Evolutionary conservation across 64 coral and sea anemone species (phyloP).

Genomic region (Actinia equina): DNA sequence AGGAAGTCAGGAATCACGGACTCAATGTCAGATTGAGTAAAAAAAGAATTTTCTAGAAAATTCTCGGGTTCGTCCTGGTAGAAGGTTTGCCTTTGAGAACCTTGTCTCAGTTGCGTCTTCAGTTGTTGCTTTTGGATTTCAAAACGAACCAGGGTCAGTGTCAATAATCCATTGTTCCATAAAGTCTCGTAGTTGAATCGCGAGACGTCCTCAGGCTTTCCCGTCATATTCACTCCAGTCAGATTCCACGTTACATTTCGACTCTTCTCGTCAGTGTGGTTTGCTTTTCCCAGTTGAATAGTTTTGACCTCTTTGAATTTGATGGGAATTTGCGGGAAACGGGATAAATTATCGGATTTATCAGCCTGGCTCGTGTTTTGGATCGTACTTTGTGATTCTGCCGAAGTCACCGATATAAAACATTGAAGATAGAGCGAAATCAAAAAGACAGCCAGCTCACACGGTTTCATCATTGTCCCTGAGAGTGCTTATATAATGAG

Average conservation of each 20-base stretch:
- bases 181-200: slow-evolving; percentile 61
- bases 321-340: background rate
- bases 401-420: background rate
- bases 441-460: background rate
- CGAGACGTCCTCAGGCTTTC: background rate
- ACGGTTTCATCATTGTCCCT: background rate
- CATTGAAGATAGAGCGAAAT: background rate
- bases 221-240: background rate
- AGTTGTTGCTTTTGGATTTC: slow-evolving; percentile 1
- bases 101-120: background rate
- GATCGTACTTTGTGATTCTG: background rate
- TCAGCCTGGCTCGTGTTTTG: background rate
- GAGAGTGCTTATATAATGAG: background rate
- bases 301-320: slow-evolving; percentile 41
- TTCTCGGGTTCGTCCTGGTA: background rate
- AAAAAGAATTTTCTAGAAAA: background rate
- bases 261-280: background rate
- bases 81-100: background rate
- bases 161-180: slow-evolving; percentile 52
- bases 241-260: background rate
- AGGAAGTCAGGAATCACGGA: background rate
- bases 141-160: slow-evolving; percentile 45
- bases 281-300: slow-evolving; percentile 14
- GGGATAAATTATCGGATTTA: background rate
- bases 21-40: slow-evolving; percentile 1